Conservation (phyloP, 2,888 invertebrate species). For the Carcina quercana region DNA sequence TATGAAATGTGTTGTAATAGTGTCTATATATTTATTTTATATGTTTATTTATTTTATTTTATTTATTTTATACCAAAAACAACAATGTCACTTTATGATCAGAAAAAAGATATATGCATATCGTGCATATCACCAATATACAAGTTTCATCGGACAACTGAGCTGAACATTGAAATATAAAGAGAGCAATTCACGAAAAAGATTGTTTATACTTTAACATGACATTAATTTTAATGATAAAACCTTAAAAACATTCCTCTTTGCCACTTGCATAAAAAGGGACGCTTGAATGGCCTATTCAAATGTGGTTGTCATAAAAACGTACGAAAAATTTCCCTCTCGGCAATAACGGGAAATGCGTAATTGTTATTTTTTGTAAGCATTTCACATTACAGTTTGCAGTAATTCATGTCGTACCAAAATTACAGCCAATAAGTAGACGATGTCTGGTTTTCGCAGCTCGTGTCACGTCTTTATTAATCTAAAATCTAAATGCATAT, state of each 20-base stretch:
- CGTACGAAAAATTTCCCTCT: slow-evolving; percentile 44
- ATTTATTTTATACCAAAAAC: not conserved
- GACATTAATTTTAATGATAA: slow-evolving; percentile 68
- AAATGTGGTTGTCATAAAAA: slow-evolving; percentile 50
- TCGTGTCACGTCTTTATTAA: no score
- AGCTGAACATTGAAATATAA: no score
- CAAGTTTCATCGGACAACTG: slow-evolving; percentile 16
- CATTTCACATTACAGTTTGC: no score
- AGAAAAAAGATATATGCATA: not conserved
- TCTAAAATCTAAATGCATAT: no score
- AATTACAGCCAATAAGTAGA: no score
- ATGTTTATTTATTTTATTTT: not conserved
- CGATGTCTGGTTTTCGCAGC: no score
- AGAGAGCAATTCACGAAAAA: no score
- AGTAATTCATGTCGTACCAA: no score
- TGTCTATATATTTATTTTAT: no score
- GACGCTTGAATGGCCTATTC: slow-evolving; percentile 43
- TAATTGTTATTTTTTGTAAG: slow-evolving; percentile 58
- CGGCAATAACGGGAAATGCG: slow-evolving; percentile 41
- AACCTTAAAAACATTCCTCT: slow-evolving; percentile 38
- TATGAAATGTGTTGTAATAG: not conserved
- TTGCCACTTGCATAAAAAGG: slow-evolving; percentile 37
- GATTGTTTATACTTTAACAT: slow-evolving; percentile 40
- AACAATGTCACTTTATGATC: not conserved
- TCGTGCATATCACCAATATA: not conserved